Evolutionary conservation across 2,888 invertebrate species (phyloP), one percentile per base, ranked within the genome.

Genomic region (Protodeltote pygarga): DNA sequence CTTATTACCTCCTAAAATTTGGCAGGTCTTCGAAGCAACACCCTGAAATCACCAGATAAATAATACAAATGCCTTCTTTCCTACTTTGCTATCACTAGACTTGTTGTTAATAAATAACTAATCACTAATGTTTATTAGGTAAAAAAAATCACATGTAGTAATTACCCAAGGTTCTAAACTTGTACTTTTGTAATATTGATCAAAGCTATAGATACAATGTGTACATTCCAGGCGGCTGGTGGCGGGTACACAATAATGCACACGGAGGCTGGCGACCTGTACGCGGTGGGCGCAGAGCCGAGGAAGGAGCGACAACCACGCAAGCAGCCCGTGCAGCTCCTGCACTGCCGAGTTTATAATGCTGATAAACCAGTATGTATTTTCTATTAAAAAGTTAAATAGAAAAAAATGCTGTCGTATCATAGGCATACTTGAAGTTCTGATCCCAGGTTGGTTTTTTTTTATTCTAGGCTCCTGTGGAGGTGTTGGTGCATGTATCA

Each of bases 161-260:
- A n/a, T n/a, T n/a, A n/a, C n/a, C n/a, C n/a, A n/a, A n/a, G 19
- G 4, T 19, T 19, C 6, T 5, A 19, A 1, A 2, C 6, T 5
- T 19, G 5, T 19, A 19, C 6, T 6, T 5, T 9, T 3, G 1
- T 23, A 5, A 2, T n/a, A 20, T 8, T 20, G 6, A 5, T 20
- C 3, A 20, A 20, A n/a, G 6, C 4, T 21, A 3, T 2, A 3
- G 9, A 9, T 3, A 20, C 4, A 9, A 23, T 23, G n/a, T n/a
- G 1, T 13, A 10, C 13, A 6, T 13, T 6, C 0, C 58, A 94
- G 93, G 93, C 93, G 65, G 94, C 94, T 3, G 94, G 93, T 44
- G 94, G 94, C 2, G 95, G 94, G 1, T 94, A 92, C 71, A 95
- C 95, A 0, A 93, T 95, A 73, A 93, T 93, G 74, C 95, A 95